phyloP scores from a whole-genome alignment of 1,140 invertebrate genomes.

The Meloidogyne floridensis region DNA sequence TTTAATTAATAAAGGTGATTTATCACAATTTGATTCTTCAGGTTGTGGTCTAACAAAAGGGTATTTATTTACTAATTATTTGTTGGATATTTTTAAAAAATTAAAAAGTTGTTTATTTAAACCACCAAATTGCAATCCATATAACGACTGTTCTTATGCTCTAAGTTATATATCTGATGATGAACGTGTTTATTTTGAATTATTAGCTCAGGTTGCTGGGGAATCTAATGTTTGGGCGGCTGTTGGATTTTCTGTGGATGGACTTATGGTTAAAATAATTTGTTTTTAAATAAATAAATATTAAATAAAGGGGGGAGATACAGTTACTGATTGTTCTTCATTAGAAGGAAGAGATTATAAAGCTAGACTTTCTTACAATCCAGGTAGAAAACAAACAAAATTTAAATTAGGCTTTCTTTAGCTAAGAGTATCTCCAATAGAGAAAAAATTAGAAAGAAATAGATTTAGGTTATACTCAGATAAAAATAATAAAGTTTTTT shows the following conservation, averaged over 20 bases:
- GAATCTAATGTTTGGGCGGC: constrained; percentile 26
- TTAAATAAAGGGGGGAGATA: constrained; percentile 30
- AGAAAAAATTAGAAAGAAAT: no score
- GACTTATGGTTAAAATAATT: constrained; percentile 16
- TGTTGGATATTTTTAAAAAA: background rate
- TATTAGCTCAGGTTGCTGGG: constrained; percentile 24
- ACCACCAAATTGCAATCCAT: constrained; percentile 24
- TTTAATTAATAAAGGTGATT: background rate
- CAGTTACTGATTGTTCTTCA: constrained; percentile 38
- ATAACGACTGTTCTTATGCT: constrained; percentile 34
- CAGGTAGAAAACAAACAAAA: constrained; percentile 17
- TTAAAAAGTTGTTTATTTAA: constrained; percentile 35
- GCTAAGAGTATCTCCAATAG: no score
- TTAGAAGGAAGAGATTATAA: constrained; percentile 22
- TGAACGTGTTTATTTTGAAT: constrained; percentile 31
- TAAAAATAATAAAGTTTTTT: no score
- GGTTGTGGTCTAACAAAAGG: constrained; percentile 19
- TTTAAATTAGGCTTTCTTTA: no score
- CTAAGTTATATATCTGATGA: constrained; percentile 25
- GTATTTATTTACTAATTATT: constrained; percentile 1
- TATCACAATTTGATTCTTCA: constrained; percentile 2
- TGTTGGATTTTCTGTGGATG: constrained; percentile 28
- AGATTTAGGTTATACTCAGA: no score
- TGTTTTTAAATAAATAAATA: background rate
- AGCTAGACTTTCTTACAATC: constrained; percentile 36